A percentile compares a stretch with the other conserved stretches of the same genome.
These are phyloP conservation scores for Eutrigla gurnardus DNA, from an alignment of 2,797 vertebrate genomes.

Conservation along the genomic window DNA sequence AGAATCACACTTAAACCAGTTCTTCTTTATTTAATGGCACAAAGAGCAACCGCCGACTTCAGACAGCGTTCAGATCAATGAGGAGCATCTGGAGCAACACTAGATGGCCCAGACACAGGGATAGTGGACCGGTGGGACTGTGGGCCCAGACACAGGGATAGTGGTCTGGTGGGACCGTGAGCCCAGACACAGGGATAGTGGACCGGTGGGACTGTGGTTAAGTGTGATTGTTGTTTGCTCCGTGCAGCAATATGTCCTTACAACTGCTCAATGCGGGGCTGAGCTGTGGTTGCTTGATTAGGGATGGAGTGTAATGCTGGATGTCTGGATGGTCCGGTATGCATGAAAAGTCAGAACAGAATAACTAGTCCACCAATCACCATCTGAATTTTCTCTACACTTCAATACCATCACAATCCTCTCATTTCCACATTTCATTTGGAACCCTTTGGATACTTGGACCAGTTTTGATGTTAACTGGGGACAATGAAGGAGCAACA, in stretches of 20 bases:
- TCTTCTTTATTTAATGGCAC: neutral
- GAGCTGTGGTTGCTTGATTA: conserved; percentile 31
- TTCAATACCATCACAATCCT: neutral
- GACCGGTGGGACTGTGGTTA: no score
- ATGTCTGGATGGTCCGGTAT: conserved; percentile 5
- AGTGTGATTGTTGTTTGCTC: no score
- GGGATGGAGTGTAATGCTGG: conserved; percentile 35
- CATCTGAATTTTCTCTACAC: neutral
- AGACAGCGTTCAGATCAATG: neutral
- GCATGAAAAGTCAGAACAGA: conserved; percentile 30
- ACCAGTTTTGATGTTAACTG: neutral
- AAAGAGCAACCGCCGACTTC: neutral
- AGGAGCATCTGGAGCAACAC: neutral
- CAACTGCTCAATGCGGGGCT: neutral
- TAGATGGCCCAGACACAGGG: neutral
- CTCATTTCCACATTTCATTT: neutral
- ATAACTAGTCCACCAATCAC: neutral
- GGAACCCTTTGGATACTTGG: neutral
- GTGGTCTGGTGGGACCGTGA: no score
- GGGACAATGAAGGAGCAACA: neutral
- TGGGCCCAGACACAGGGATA: no score
- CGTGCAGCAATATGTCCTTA: no score
- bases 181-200: no score
- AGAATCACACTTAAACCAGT: conserved; percentile 8
- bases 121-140: neutral